A percentile compares a stretch with the other conserved stretches of the same genome.
Conservation (phyloP, 2,797 vertebrate genomes). For the Parauchenoglanis ngamensis region DNA sequence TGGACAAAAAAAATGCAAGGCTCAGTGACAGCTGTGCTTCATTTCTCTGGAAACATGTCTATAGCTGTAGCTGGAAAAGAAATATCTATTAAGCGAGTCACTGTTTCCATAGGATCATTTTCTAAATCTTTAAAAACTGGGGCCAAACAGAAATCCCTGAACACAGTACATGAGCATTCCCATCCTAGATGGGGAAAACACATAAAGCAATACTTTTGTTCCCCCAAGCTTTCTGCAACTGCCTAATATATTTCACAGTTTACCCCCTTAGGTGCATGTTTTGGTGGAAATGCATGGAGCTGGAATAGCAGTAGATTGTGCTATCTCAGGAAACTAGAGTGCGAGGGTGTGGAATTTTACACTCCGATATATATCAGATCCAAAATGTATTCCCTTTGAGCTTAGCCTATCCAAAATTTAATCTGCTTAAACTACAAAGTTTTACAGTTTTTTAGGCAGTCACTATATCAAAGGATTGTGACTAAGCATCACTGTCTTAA, state of each 20-base stretch:
- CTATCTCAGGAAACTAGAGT: slow-evolving; percentile 34
- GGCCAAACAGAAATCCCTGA: slow-evolving; percentile 61
- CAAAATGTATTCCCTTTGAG: neutral
- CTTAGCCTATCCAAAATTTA: neutral
- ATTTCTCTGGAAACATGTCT: slow-evolving; percentile 29
- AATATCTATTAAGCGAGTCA: slow-evolving; percentile 65
- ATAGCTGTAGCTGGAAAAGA: slow-evolving; percentile 52
- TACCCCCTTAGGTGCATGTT: slow-evolving; percentile 32
- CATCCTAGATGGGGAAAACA: slow-evolving; percentile 68
- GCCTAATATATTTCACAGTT: slow-evolving; percentile 51
- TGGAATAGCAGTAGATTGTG: slow-evolving; percentile 27
- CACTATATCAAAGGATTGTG: neutral
- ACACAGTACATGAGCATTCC: slow-evolving; percentile 64
- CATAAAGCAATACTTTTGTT: slow-evolving; percentile 58
- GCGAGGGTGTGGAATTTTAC: slow-evolving; percentile 11
- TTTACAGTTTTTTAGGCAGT: neutral
- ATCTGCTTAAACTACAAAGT: neutral
- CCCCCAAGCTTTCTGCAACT: slow-evolving; percentile 43
- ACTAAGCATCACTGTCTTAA: neutral
- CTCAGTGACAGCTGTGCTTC: slow-evolving; percentile 12
- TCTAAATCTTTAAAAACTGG: slow-evolving; percentile 63
- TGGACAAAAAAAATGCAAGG: slow-evolving; percentile 2
- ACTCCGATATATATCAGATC: neutral
- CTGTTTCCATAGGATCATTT: slow-evolving; percentile 73
- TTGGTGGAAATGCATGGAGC: slow-evolving; percentile 12